Conservation (phyloP, 2,888 invertebrate genomes). For the Eubasilissa splendida region DNA sequence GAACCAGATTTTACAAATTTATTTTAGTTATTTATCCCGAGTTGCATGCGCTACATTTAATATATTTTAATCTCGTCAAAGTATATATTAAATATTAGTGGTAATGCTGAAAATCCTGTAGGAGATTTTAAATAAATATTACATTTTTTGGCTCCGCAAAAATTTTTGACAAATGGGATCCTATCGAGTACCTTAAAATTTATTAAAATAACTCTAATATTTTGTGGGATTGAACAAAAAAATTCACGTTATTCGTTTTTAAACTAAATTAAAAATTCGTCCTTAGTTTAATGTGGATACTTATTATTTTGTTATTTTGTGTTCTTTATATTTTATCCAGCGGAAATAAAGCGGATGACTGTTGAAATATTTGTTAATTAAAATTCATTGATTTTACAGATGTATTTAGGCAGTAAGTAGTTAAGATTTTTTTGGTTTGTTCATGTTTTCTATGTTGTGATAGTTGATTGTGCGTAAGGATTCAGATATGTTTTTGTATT, state of each 20-base stretch:
- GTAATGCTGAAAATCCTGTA: no score
- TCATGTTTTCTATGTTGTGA: slow-evolving; percentile 58
- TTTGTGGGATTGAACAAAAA: slow-evolving; percentile 41
- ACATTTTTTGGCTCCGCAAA: no score
- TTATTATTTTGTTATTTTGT: slow-evolving; percentile 48
- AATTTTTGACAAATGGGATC: no score
- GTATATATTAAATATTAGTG: no score
- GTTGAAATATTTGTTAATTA: slow-evolving; percentile 55
- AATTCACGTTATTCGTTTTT: slow-evolving; percentile 28
- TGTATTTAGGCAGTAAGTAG: slow-evolving; percentile 54
- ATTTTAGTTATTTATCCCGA: no score
- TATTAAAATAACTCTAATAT: background rate
- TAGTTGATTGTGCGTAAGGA: slow-evolving; percentile 55
- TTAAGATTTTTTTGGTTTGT: slow-evolving; percentile 54
- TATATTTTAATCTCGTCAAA: no score
- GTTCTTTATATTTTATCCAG: slow-evolving; percentile 53
- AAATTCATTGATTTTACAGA: slow-evolving; percentile 53
- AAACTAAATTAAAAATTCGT: slow-evolving; percentile 44
- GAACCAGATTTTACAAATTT: no score
- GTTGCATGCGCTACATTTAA: no score
- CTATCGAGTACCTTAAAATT: no score
- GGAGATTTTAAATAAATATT: no score
- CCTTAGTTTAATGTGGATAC: slow-evolving; percentile 40
- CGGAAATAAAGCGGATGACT: slow-evolving; percentile 53
- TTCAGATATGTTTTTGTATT: slow-evolving; percentile 58